These are phyloP conservation scores for Chrysotoxum bicinctum DNA, from an alignment of 2,888 invertebrate species.

Conservation along the genomic window DNA sequence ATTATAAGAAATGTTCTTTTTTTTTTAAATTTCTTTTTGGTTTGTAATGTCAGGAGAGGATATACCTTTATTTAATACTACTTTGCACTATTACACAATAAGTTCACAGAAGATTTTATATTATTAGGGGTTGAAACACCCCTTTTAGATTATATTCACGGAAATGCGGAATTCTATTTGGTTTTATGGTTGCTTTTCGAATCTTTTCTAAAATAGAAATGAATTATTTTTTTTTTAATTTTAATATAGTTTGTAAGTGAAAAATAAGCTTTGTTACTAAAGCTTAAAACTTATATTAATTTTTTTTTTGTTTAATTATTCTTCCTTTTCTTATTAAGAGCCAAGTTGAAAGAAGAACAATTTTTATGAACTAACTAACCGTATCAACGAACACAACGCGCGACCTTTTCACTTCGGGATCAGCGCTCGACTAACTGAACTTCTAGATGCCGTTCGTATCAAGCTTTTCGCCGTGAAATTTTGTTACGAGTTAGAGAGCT, in stretches of 20 bases:
- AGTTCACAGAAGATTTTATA: slow-evolving; percentile 67
- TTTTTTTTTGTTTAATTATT: slow-evolving; percentile 37
- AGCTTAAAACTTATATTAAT: slow-evolving; percentile 61
- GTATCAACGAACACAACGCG: slow-evolving; percentile 74
- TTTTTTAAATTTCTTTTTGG: not conserved
- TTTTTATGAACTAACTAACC: slow-evolving; percentile 66
- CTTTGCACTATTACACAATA: slow-evolving; percentile 72
- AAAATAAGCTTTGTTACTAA: slow-evolving; percentile 70
- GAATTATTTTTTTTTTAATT: slow-evolving; percentile 17
- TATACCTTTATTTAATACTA: slow-evolving; percentile 71
- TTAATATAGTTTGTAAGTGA: slow-evolving; percentile 50
- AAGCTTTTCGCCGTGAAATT: slow-evolving; percentile 73
- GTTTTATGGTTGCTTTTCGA: slow-evolving; percentile 62
- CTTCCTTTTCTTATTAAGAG: slow-evolving; percentile 32
- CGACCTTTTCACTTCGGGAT: slow-evolving; percentile 76
- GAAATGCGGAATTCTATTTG: slow-evolving; percentile 66
- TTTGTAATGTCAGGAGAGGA: slow-evolving; percentile 22
- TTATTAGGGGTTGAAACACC: slow-evolving; percentile 69
- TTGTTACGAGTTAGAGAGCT: slow-evolving; percentile 13
- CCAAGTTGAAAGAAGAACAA: slow-evolving; percentile 1
- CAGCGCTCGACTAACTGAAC: slow-evolving; percentile 76
- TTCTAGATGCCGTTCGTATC: slow-evolving; percentile 59
- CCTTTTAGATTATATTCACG: slow-evolving; percentile 58
- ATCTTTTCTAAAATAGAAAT: slow-evolving; percentile 68
- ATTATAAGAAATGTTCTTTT: slow-evolving; percentile 1